Percentiles rank a stretch among this genome's conserved stretches.
Evolutionary conservation across 2,797 vertebrate genomes (phyloP).

Genomic region (Pachyuromys duprasi): DNA sequence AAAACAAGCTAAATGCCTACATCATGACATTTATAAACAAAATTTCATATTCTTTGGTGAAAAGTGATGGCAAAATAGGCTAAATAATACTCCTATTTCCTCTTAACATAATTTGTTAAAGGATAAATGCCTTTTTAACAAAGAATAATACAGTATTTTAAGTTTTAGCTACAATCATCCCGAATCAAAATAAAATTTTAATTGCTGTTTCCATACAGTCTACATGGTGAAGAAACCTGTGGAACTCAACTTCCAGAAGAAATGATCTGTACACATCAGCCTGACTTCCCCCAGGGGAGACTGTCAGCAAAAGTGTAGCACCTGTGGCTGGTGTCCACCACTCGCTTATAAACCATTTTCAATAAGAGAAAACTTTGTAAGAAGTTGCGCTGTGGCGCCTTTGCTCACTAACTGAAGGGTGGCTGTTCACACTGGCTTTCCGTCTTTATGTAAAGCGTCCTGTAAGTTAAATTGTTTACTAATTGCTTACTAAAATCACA

Average conservation of each 20-base stretch:
- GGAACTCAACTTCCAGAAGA: constrained; percentile 40
- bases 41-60: background rate
- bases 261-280: background rate
- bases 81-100: constrained; percentile 22
- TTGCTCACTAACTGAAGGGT: constrained; percentile 43
- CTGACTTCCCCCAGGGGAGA: constrained; percentile 42
- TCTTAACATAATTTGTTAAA: constrained; percentile 56
- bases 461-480: constrained; percentile 69
- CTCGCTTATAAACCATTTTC: constrained; percentile 36
- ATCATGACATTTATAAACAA: constrained; percentile 47
- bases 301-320: constrained; percentile 10
- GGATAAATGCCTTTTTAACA: constrained; percentile 61
- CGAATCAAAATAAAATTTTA: constrained; percentile 48
- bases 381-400: background rate
- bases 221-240: constrained; percentile 24
- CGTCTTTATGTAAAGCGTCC: constrained; percentile 64
- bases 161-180: constrained; percentile 49
- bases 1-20: constrained; percentile 40
- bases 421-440: background rate
- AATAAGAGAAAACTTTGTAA: constrained; percentile 51
- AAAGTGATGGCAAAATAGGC: constrained; percentile 41
- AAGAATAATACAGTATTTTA: constrained; percentile 33
- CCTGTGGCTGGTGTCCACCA: constrained; percentile 1
- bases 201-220: constrained; percentile 3
- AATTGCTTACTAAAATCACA: background rate